These are phyloP conservation scores for Hiodon tergisus DNA, from an alignment of 2,113 vertebrate genomes.

Conservation along the genomic window DNA sequence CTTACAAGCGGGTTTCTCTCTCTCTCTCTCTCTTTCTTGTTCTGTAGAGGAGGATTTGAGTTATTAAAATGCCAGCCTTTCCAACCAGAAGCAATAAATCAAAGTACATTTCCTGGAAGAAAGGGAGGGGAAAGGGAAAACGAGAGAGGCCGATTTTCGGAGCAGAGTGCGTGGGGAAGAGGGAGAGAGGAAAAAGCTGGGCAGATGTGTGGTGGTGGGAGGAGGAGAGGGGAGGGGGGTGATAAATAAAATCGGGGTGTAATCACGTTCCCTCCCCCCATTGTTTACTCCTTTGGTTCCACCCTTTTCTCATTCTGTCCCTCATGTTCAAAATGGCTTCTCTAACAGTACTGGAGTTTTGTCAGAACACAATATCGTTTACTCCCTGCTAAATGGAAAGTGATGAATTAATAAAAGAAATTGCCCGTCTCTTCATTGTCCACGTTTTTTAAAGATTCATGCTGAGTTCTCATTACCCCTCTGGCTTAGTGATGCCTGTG, in stretches of 20 bases:
- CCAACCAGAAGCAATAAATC: slow-evolving; percentile 71
- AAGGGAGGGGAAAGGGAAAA: slow-evolving; percentile 19
- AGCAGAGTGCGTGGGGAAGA: slow-evolving; percentile 34
- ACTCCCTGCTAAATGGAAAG: background rate
- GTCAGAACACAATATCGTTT: background rate
- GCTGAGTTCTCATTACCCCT: background rate
- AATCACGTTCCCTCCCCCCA: slow-evolving; percentile 24
- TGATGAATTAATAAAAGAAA: background rate
- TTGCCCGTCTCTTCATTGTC: background rate
- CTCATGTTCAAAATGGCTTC: background rate
- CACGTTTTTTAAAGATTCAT: background rate
- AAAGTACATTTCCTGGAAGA: slow-evolving; percentile 63
- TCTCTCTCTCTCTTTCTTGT: slow-evolving; percentile 39
- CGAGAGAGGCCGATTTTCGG: slow-evolving; percentile 11
- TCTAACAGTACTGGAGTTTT: background rate
- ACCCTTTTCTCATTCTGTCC: slow-evolving; percentile 31
- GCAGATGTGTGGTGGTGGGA: slow-evolving; percentile 25
- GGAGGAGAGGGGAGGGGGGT: slow-evolving; percentile 31
- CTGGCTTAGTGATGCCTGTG: background rate
- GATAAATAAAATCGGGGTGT: slow-evolving; percentile 34
- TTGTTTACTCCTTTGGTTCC: slow-evolving; percentile 7
- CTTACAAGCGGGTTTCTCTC: slow-evolving; percentile 55
- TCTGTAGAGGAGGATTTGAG: slow-evolving; percentile 61
- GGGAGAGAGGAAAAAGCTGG: slow-evolving; percentile 15
- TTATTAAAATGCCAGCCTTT: slow-evolving; percentile 73